Percentiles rank a stretch among this genome's conserved stretches.
Evolutionary conservation across 2,888 invertebrate genomes (phyloP).

Genomic region (Ischnura elegans): DNA sequence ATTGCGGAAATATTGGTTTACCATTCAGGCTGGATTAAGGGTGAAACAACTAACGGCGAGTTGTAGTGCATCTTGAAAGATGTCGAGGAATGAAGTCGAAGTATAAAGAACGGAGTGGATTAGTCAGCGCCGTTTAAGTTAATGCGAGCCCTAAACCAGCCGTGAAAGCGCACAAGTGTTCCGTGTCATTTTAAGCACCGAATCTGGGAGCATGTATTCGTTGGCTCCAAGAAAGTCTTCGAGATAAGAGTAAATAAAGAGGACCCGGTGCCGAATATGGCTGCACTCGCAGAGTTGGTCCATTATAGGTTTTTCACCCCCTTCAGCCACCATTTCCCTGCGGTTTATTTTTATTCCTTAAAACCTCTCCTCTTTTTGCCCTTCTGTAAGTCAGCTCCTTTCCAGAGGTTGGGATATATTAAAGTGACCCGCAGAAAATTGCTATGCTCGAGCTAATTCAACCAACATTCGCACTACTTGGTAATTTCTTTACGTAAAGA

Average conservation of each 20-base stretch:
- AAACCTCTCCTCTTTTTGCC: neutral
- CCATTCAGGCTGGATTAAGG: too few relatives aligned
- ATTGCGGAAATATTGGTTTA: too few relatives aligned
- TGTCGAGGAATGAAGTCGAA: too few relatives aligned
- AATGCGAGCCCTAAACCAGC: neutral
- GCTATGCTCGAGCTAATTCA: neutral
- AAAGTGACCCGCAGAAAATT: neutral
- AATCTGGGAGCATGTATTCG: neutral
- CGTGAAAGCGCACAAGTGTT: neutral
- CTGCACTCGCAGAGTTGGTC: neutral
- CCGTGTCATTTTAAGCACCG: neutral
- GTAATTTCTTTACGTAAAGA: neutral
- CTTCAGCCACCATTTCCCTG: neutral
- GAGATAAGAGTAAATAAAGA: neutral
- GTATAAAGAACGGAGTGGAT: too few relatives aligned
- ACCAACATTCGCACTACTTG: neutral
- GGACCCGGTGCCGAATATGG: neutral
- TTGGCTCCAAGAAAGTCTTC: neutral
- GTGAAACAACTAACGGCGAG: too few relatives aligned
- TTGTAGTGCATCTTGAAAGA: too few relatives aligned
- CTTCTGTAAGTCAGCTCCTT: neutral
- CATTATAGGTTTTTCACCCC: conserved; percentile 13
- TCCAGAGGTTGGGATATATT: neutral
- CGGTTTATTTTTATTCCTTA: neutral
- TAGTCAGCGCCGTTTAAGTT: too few relatives aligned